Percentiles rank a stretch among this genome's conserved stretches.
These are phyloP conservation scores for Bambusicola thoracicus DNA, from an alignment of 2,113 vertebrate genomes.

Conservation along the genomic window DNA sequence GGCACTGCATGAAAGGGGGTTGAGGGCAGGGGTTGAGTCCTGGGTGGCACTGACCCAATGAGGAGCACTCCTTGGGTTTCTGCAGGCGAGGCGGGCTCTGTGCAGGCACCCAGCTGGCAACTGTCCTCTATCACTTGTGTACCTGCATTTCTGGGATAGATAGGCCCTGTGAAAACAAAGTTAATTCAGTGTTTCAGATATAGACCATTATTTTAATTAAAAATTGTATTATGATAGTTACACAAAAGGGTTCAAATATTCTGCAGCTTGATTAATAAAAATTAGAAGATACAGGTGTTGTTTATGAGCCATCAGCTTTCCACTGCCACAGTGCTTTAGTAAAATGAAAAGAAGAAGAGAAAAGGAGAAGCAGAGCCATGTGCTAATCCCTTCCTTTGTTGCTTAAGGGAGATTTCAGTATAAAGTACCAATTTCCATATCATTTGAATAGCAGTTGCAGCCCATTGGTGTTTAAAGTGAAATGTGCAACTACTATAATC, in stretches of 20 bases:
- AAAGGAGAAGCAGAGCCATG: background rate
- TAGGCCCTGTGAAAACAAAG: background rate
- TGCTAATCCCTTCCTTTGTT: constrained; percentile 62
- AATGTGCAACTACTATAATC: constrained; percentile 49
- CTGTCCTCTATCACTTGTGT: background rate
- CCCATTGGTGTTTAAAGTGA: constrained; percentile 47
- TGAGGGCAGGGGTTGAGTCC: background rate
- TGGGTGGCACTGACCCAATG: background rate
- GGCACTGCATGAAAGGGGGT: background rate
- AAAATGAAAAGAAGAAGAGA: background rate
- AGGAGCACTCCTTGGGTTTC: background rate
- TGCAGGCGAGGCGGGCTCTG: background rate
- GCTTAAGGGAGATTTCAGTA: constrained; percentile 58
- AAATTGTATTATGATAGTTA: background rate
- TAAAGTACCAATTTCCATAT: constrained; percentile 69
- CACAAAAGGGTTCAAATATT: background rate
- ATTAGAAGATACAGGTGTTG: constrained; percentile 25
- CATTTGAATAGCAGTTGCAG: constrained; percentile 70
- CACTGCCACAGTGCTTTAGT: background rate
- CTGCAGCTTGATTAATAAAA: background rate
- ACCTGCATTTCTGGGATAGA: background rate
- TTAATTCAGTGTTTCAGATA: background rate
- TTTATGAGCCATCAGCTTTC: constrained; percentile 14
- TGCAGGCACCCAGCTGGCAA: background rate
- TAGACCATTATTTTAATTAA: background rate